Conservation (phyloP, 2,797 vertebrate species). For the Varecia variegata region DNA sequence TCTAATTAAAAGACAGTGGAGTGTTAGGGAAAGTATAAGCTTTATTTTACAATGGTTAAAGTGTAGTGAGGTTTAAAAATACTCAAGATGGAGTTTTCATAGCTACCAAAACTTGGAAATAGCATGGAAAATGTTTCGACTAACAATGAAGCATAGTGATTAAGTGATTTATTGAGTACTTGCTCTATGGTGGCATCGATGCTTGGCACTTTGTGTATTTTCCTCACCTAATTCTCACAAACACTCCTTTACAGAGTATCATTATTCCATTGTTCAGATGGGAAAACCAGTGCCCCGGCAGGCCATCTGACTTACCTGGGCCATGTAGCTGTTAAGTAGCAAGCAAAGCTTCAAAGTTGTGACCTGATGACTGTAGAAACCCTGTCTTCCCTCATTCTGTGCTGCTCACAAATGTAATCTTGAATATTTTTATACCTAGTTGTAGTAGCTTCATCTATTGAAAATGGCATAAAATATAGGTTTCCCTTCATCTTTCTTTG, state of each 20-base stretch:
- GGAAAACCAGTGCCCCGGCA: accelerated
- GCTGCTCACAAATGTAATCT: background rate
- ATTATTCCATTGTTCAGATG: background rate
- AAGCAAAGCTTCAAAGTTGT: background rate
- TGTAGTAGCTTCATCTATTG: background rate
- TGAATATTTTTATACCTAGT: background rate
- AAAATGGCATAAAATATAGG: background rate
- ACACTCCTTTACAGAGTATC: too few relatives aligned
- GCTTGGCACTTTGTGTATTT: background rate
- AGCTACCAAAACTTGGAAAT: background rate
- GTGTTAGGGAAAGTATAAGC: background rate
- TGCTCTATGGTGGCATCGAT: background rate
- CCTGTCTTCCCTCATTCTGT: background rate
- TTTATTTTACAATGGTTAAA: background rate
- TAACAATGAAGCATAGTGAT: background rate
- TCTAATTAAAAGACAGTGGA: background rate
- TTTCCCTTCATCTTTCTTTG: background rate
- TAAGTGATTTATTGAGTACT: background rate
- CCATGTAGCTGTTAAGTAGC: background rate
- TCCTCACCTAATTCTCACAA: background rate
- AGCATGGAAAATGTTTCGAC: background rate
- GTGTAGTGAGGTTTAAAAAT: background rate
- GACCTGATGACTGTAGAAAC: too few relatives aligned
- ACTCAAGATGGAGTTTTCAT: background rate
- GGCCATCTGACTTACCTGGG: background rate